Conservation (phyloP, 1,140 invertebrate genomes). For the Tigriopus japonicus region DNA sequence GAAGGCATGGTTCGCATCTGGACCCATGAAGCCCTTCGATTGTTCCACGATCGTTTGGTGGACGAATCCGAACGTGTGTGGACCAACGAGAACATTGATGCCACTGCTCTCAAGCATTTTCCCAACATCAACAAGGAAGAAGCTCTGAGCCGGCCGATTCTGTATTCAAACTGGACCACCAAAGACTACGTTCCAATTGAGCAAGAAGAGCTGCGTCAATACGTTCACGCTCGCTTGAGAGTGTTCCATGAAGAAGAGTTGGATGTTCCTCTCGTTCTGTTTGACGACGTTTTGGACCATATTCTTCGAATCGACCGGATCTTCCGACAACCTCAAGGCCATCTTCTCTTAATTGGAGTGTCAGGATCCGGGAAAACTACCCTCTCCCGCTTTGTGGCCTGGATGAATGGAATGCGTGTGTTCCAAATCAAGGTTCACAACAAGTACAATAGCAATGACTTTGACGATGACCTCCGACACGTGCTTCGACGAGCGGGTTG, state of each 20-base stretch:
- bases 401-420: conserved; percentile 97
- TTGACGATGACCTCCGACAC: conserved; percentile 90
- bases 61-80: conserved; percentile 82
- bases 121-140: conserved; percentile 65
- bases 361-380: conserved; percentile 98
- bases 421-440: conserved; percentile 90
- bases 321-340: conserved; percentile 94
- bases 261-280: conserved; percentile 91
- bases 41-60: conserved; percentile 89
- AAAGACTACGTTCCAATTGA: conserved; percentile 96
- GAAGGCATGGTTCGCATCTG: conserved; percentile 90
- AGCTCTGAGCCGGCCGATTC: conserved; percentile 69
- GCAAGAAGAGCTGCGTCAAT: conserved; percentile 80
- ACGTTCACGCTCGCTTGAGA: conserved; percentile 88
- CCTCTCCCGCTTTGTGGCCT: conserved; percentile 92
- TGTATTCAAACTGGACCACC: conserved; percentile 97
- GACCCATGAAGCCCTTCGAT: conserved; percentile 91
- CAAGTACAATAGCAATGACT: conserved; percentile 94
- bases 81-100: conserved; percentile 97
- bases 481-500: conserved; percentile 86
- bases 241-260: conserved; percentile 99
- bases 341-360: conserved; percentile 86
- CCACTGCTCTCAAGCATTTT: conserved; percentile 86
- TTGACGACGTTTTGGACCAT: conserved; percentile 97
- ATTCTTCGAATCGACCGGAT: conserved; percentile 95